Base-by-base conservation (phyloP, 2,888 invertebrate species). In the Elysia crispata region DNA sequence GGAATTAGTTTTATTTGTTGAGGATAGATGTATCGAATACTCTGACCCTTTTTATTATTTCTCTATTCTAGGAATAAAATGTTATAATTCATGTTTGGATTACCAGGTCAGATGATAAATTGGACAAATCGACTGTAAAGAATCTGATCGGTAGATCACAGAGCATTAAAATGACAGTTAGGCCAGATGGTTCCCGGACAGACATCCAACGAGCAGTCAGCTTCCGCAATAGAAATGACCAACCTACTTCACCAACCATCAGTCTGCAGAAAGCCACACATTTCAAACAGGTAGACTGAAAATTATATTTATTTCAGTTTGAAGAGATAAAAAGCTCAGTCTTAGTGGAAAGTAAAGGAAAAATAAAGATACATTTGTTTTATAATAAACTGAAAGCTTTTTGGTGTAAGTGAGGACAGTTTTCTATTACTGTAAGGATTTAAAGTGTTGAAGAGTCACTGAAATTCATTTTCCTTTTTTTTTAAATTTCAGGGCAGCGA, bases 141-240 rank as follows among this genome's bases (percentile, higher is more conserved):
- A 87, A 87, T 82, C 80, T 88, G 74, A 87, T 88, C 81, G 87
- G 88, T 31, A 83, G 89, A 74, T 88, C 89, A 23, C 86, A 87
- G 49, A 89, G 89, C 82, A 87, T 87, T 62, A 89, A 89, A 82
- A 86, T 84, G 78, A 85, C 74, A 49, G 84, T 84, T 30, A 77
- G 83, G 60, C 83, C 83, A 30, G 87, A 86, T 18, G 81, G 82
- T 20, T 81, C 83, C 49, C 74, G 60, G 31, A 81, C 83, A 28
- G 87, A 86, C 49, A 85, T 88, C 1, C 85, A 86, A 23, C 83
- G 88, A 41, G 88, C 88, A 54, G 86, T 89, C 70, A 90, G 90
- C 82, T 89, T 89, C 84, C 85, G 85, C 23, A 83, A 83, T 28
- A 83, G 85, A 28, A 28, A 25, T 25, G 83, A 83, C 1, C 86